Percentiles rank a stretch among this genome's conserved stretches.
These are phyloP conservation scores for Isurus oxyrinchus DNA, from an alignment of 2,113 vertebrate species.

Conservation along the genomic window DNA sequence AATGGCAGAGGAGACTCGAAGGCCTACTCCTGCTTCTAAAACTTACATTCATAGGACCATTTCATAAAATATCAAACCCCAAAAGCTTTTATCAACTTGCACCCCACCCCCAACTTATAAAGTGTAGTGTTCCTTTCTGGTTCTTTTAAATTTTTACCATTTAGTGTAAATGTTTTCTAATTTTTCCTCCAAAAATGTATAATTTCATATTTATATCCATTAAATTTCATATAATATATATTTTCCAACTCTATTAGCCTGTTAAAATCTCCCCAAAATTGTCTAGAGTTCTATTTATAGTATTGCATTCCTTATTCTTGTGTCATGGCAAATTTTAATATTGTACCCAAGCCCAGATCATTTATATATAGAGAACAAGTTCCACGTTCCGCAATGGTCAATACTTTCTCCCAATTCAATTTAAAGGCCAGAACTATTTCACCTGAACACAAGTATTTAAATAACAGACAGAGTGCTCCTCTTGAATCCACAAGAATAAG, in stretches of 20 bases:
- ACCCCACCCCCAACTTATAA: not conserved
- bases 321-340: not conserved
- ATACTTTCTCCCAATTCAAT: not conserved
- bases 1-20: too few species aligned
- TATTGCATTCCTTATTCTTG: not conserved
- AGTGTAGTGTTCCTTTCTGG: not conserved
- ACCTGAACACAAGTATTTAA: not conserved
- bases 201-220: not conserved
- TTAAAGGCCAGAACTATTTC: not conserved
- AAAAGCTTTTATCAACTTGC: not conserved
- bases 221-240: not conserved
- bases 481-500: not conserved
- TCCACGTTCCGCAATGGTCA: not conserved
- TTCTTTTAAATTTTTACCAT: not conserved
- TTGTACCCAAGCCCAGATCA: not conserved
- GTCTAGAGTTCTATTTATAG: not conserved
- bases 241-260: not conserved
- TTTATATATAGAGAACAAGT: not conserved
- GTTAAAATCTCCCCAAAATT: not conserved
- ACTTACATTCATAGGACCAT: too few species aligned
- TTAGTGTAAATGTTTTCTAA: not conserved
- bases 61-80: not conserved
- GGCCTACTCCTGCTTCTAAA: too few species aligned
- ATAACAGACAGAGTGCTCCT: not conserved
- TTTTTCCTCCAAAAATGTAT: not conserved